Percentiles rank a stretch among this genome's conserved stretches.
phyloP scores from a whole-genome alignment of 2,113 vertebrate genomes.

The Neoarius graeffei region DNA sequence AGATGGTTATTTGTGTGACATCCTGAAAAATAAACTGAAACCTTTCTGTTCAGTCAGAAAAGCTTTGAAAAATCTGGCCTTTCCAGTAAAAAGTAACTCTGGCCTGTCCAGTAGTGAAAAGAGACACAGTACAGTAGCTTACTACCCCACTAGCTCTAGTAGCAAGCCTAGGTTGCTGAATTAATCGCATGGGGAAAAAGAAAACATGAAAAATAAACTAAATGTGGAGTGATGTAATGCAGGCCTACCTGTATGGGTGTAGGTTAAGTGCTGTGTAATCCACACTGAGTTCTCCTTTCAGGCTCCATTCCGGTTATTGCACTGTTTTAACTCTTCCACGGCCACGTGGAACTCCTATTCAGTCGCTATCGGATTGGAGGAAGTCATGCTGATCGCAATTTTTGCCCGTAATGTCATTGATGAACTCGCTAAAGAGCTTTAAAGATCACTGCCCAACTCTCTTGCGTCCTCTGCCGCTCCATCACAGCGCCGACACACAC shows the following conservation, averaged over 20 bases:
- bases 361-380: slow-evolving; percentile 9
- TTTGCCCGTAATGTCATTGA: background rate
- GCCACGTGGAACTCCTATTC: background rate
- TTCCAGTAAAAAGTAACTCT: background rate
- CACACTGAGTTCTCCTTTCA: background rate
- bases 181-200: background rate
- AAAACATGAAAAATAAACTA: background rate
- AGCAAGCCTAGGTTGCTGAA: background rate
- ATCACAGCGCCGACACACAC: background rate
- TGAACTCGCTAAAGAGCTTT: background rate
- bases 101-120: background rate
- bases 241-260: slow-evolving; percentile 18
- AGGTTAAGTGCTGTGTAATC: slow-evolving; percentile 9
- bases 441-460: slow-evolving; percentile 15
- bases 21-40: background rate
- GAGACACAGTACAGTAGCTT: background rate
- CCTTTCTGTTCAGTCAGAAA: background rate
- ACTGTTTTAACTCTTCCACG: slow-evolving; percentile 11
- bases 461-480: slow-evolving; percentile 46
- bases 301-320: background rate
- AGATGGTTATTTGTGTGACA: background rate
- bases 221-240: background rate
- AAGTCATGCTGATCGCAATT: slow-evolving; percentile 29
- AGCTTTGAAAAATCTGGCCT: background rate
- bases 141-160: background rate